Conservation (phyloP, 2,797 vertebrate genomes). For the Pseudopleuronectes americanus region DNA sequence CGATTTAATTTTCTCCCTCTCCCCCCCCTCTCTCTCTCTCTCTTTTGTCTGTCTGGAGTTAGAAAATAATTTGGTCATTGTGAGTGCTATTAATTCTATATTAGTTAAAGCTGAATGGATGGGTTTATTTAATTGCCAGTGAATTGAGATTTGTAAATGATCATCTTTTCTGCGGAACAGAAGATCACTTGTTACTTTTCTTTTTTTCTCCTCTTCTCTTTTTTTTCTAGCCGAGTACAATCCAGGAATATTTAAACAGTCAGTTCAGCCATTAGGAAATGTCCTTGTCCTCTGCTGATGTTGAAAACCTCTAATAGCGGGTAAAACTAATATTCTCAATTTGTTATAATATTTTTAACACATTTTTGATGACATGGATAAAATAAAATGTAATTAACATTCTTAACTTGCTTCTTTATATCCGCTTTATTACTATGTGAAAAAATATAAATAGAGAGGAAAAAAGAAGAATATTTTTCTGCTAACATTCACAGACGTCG, state of each 20-base stretch:
- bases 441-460: neutral
- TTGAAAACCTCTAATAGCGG: neutral
- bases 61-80: constrained; percentile 91
- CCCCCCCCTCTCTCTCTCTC: constrained; percentile 61
- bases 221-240: constrained; percentile 11
- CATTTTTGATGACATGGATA: neutral
- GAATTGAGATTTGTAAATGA: constrained; percentile 75
- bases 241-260: constrained; percentile 51
- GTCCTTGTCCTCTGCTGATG: constrained; percentile 12
- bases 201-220: constrained; percentile 17
- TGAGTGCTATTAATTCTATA: constrained; percentile 96
- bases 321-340: constrained; percentile 4
- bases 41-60: constrained; percentile 87
- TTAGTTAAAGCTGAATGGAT: constrained; percentile 93
- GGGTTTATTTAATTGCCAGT: constrained; percentile 79
- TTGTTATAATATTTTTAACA: neutral
- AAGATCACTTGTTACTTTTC: constrained; percentile 59
- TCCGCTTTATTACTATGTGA: neutral
- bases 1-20: constrained; percentile 91
- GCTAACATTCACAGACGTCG: neutral
- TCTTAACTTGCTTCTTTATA: neutral
- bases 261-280: constrained; percentile 41
- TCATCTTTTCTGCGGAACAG: constrained; percentile 61
- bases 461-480: neutral
- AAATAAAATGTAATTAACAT: neutral